Evolutionary conservation across 2,888 invertebrate genomes (phyloP).

Genomic region (Xanthostigma xanthostigma): DNA sequence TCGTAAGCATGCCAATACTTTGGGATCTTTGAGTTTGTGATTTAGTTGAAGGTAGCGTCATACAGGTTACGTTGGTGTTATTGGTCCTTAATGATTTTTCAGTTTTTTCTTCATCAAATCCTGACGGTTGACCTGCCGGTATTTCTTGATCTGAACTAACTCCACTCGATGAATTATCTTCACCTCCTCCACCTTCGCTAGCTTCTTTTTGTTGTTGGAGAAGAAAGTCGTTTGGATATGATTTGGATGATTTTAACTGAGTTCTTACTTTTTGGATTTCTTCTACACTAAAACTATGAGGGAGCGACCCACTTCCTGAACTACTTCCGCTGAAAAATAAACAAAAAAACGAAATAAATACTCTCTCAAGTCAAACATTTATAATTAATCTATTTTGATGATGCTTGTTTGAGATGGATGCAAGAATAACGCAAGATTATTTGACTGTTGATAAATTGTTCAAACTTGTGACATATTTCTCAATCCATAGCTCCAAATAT

Average conservation of each 20-base stretch:
- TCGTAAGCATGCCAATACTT: conserved; percentile 27
- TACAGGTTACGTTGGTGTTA: conserved; percentile 8
- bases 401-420: too few species aligned
- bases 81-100: conserved; percentile 8
- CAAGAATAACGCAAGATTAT: too few species aligned
- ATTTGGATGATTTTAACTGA: conserved; percentile 71
- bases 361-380: too few species aligned
- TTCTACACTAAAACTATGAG: conserved; percentile 76
- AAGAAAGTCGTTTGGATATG: conserved; percentile 70
- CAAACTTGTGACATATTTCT: neutral
- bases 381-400: too few species aligned
- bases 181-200: conserved; percentile 46
- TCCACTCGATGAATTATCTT: conserved; percentile 77
- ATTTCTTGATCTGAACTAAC: conserved; percentile 77
- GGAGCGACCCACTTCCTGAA: conserved; percentile 55
- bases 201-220: conserved; percentile 31
- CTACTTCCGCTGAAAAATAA: conserved; percentile 46
- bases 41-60: conserved; percentile 20
- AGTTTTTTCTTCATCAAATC: conserved; percentile 26
- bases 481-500: neutral
- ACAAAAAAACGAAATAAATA: conserved; percentile 6
- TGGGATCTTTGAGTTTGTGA: conserved; percentile 6
- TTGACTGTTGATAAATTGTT: too few species aligned
- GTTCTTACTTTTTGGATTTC: conserved; percentile 79
- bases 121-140: conserved; percentile 36